Evolutionary conservation across 2,888 invertebrate species (phyloP).

Genomic region (Sesia apiformis): DNA sequence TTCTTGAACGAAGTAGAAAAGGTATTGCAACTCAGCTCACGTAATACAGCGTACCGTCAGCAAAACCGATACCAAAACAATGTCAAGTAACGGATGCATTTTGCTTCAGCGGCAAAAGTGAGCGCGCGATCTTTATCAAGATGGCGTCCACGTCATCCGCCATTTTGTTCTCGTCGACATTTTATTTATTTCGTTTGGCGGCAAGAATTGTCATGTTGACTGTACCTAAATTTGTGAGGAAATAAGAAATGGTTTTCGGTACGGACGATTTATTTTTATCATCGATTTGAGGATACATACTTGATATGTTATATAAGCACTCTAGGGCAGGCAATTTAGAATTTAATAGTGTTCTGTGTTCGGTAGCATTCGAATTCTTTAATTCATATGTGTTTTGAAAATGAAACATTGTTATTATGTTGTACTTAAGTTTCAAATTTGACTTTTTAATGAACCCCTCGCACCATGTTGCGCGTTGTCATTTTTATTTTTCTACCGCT

Average conservation of each 20-base stretch:
- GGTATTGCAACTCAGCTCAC: background rate
- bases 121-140: conserved; percentile 25
- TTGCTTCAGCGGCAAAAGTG: conserved; percentile 19
- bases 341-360: too few species aligned
- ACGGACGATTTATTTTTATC: background rate
- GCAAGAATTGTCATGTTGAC: background rate
- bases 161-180: conserved; percentile 7
- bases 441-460: too few species aligned
- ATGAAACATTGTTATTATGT: too few species aligned
- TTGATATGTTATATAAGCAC: too few species aligned
- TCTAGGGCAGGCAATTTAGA: too few species aligned
- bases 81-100: conserved; percentile 2
- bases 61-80: background rate
- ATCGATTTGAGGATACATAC: too few species aligned
- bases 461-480: too few species aligned
- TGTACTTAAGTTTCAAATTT: too few species aligned
- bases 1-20: background rate
- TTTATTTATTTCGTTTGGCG: conserved; percentile 4
- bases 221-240: background rate
- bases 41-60: background rate
- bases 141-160: conserved; percentile 12
- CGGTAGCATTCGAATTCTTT: too few species aligned
- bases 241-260: background rate
- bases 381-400: too few species aligned
- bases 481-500: too few species aligned